Conservation (phyloP, 2,113 vertebrate species). For the Myrmecobius fasciatus region DNA sequence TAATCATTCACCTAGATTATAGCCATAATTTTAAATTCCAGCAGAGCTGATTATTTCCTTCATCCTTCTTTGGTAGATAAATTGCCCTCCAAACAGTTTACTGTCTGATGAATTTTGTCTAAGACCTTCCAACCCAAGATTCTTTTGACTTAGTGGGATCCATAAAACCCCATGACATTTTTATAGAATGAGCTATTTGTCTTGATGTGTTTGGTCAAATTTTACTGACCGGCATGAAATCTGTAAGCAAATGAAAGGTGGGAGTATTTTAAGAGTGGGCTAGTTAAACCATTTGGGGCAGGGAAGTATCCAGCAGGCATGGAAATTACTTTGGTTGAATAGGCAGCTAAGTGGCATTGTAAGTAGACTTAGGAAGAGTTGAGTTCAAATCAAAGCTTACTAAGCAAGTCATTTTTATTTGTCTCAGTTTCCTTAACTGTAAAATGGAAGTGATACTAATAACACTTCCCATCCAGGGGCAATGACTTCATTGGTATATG, state of each 20-base stretch:
- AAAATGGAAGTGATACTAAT: too few species aligned
- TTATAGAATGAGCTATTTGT: neutral
- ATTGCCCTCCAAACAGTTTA: slow-evolving; percentile 6
- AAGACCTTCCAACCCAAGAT: neutral
- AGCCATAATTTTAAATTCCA: slow-evolving; percentile 15
- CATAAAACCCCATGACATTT: neutral
- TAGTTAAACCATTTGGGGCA: neutral
- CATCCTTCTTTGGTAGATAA: slow-evolving; percentile 33
- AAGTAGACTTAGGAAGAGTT: neutral
- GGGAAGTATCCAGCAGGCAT: neutral
- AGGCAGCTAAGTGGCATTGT: neutral
- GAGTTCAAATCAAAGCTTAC: neutral
- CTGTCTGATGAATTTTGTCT: neutral
- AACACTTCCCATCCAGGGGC: neutral
- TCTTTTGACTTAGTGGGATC: neutral
- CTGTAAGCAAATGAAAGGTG: neutral
- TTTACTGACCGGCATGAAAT: neutral
- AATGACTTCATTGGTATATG: neutral
- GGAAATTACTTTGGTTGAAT: neutral
- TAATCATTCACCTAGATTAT: neutral
- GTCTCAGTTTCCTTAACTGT: neutral
- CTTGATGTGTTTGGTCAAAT: neutral
- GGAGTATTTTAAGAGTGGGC: neutral
- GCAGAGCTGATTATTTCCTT: neutral
- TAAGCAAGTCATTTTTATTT: neutral